Percentiles rank a stretch among this genome's conserved stretches.
These are phyloP conservation scores for Aldabrachelys gigantea DNA, from an alignment of 2,113 vertebrate genomes.

Conservation along the genomic window DNA sequence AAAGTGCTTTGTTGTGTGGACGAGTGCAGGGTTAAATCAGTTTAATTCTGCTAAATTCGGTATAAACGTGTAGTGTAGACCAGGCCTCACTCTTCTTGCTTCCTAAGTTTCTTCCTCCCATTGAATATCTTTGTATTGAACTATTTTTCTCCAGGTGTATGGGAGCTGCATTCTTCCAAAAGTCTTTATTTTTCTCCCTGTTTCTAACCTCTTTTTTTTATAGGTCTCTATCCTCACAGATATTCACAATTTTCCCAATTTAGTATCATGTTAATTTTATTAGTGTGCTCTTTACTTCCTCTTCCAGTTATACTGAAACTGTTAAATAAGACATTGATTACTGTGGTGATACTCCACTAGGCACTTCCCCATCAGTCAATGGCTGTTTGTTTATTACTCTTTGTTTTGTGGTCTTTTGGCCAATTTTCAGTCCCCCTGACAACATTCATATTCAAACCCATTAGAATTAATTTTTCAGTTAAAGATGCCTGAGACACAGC, in stretches of 20 bases:
- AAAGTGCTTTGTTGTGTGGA: no score
- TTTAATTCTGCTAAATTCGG: no score
- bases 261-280: slow-evolving; percentile 23
- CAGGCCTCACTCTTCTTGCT: not conserved
- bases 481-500: not conserved
- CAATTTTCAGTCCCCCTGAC: slow-evolving; percentile 20
- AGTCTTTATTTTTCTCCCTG: not conserved
- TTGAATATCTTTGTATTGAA: not conserved
- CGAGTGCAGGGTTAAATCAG: no score
- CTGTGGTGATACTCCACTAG: slow-evolving; percentile 23
- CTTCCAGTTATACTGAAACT: not conserved
- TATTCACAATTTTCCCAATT: not conserved
- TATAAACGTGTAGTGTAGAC: no score
- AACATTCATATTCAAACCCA: slow-evolving; percentile 41
- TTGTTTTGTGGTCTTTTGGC: slow-evolving; percentile 54
- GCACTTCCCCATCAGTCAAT: slow-evolving; percentile 51
- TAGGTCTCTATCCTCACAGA: not conserved
- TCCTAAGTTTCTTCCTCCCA: not conserved
- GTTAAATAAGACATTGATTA: slow-evolving; percentile 20
- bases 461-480: slow-evolving; percentile 52
- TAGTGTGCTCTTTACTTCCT: not conserved
- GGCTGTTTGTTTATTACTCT: slow-evolving; percentile 51
- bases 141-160: not conserved
- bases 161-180: not conserved
- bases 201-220: not conserved